A percentile compares a stretch with the other conserved stretches of the same genome.
Evolutionary conservation across 2,888 invertebrate genomes (phyloP).

Genomic region (Tachina lurida): DNA sequence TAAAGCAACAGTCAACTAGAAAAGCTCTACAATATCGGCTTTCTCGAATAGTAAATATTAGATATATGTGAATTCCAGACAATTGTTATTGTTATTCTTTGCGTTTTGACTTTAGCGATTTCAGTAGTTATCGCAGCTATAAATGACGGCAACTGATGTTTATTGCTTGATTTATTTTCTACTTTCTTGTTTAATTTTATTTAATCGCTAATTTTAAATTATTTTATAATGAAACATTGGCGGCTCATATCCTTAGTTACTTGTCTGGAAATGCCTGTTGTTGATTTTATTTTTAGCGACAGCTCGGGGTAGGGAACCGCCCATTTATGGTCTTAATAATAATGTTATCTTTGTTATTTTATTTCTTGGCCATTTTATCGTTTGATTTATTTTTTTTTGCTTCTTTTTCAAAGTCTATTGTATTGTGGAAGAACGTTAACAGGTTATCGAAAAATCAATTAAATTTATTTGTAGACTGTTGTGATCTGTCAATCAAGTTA

Average conservation of each 20-base stretch:
- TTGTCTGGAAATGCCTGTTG: constrained; percentile 32
- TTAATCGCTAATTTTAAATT: constrained; percentile 10
- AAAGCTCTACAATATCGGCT: not conserved
- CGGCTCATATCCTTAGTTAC: not conserved
- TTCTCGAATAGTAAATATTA: not conserved
- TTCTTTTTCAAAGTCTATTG: not conserved
- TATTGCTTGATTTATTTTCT: not conserved
- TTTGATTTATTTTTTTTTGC: constrained; percentile 25
- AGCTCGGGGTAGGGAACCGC: not conserved
- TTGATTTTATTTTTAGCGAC: too few species aligned
- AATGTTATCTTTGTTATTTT: constrained; percentile 22
- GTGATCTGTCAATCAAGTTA: constrained; percentile 34
- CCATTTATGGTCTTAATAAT: constrained; percentile 23
- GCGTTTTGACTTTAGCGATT: constrained; percentile 21
- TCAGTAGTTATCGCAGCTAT: constrained; percentile 19
- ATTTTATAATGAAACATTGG: constrained; percentile 35
- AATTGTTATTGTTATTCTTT: constrained; percentile 11
- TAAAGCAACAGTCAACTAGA: constrained; percentile 16
- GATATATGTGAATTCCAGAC: constrained; percentile 1
- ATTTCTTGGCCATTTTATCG: constrained; percentile 71
- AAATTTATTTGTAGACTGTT: constrained; percentile 39
- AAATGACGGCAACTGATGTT: constrained; percentile 8
- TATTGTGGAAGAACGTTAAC: constrained; percentile 13
- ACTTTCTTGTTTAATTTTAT: constrained; percentile 1
- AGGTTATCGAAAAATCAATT: constrained; percentile 55